Base-by-base conservation (phyloP, 2,888 invertebrate species). In the Eudiplozoon nipponicum region DNA sequence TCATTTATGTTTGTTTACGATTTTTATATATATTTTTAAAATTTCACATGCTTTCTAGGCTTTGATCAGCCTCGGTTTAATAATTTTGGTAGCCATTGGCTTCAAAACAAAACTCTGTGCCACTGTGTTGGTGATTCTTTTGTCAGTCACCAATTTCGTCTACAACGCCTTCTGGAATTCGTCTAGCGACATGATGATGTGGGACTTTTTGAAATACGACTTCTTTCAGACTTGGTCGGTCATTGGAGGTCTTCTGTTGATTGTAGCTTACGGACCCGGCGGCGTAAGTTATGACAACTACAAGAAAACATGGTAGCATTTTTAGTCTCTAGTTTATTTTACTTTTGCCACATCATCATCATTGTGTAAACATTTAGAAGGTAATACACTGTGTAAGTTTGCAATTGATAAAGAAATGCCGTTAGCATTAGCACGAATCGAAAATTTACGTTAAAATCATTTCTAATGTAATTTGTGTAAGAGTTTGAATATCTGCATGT, bases 161-260 rank as follows among this genome's bases (percentile, higher is more conserved):
- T 76, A 86, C 61, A 94, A 98, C 60, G 77, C 81, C 47, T 98
- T 81, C 77, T 94, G 94, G 94, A 68, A 69, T 51, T 68, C 74
- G 4, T 75, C 81, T 60, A 80, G 80, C 53, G 75, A 84, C 60
- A 80, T 80, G 53, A 84, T 86, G 39, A 71, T 90, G 50, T 67
- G 94, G 58, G 94, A 98, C 65, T 98, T 94, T 66, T 71, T 98
- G 49, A 98, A 98, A 67, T 98, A 98, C 56, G 94, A 98, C 63
- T 98, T 98, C 67, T 74, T 74, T 44, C 70, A 94, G 75, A 98
- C 94, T 29, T 65, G 90, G 52, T 90, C 90, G 31, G 94, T 98
- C 46, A 72, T 98, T 54, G 98, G 98, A 46, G 98, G 90, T 38
- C 70, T 98, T 19, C 65, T 98, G 42, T 77, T 98, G 73, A 84